Evolutionary conservation across 2,797 vertebrate genomes (phyloP).

Genomic region (Darevskia mixta): DNA sequence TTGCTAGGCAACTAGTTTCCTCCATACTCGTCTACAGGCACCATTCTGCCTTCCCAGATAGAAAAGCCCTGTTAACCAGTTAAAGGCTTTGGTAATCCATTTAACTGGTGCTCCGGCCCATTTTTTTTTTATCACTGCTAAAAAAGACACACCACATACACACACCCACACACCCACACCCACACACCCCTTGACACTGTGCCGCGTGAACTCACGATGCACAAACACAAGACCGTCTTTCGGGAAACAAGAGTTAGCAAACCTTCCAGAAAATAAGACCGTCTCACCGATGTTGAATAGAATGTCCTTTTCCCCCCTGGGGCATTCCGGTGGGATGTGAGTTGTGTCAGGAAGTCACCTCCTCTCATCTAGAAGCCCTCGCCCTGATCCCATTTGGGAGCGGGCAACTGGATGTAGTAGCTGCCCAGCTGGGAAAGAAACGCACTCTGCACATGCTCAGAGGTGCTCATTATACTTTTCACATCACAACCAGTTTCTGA

Average conservation of each 20-base stretch:
- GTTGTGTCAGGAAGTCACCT: not conserved
- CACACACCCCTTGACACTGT: not conserved
- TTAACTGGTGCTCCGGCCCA: slow-evolving; percentile 18
- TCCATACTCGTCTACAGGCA: slow-evolving; percentile 21
- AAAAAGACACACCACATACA: not conserved
- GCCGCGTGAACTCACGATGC: not conserved
- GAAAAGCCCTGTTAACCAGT: slow-evolving; percentile 18
- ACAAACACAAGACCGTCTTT: not conserved
- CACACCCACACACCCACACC: too few relatives aligned
- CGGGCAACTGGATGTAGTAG: not conserved
- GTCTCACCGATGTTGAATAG: too few relatives aligned
- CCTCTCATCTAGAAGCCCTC: not conserved
- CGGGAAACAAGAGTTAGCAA: not conserved
- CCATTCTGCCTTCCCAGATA: slow-evolving; percentile 16
- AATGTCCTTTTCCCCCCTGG: too few relatives aligned
- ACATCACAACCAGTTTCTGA: not conserved
- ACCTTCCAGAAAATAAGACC: not conserved
- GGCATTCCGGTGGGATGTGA: not conserved
- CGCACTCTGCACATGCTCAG: not conserved
- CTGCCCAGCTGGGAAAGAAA: not conserved
- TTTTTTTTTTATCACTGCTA: slow-evolving; percentile 8
- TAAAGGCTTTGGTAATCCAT: slow-evolving; percentile 24
- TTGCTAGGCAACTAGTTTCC: slow-evolving; percentile 47
- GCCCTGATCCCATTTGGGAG: not conserved
- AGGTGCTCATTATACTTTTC: not conserved